Evolutionary conservation across 2,113 vertebrate genomes (phyloP), one percentile per base, ranked within the genome.

Genomic region (Clarias batrachus): DNA sequence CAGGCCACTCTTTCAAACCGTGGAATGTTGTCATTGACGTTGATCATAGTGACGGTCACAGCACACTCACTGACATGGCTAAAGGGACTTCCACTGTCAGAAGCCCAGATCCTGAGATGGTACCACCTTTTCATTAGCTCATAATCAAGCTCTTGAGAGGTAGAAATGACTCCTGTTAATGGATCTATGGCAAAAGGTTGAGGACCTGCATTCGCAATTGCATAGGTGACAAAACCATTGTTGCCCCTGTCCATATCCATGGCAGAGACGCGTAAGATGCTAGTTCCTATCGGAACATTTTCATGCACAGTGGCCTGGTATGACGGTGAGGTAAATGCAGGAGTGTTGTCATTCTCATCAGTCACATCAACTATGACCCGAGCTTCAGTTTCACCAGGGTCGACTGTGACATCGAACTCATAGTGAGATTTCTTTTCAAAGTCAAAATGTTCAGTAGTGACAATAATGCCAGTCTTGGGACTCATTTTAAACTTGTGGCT

Each of bases 51-150:
- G 11, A 99, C 96, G 9, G 96, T 97, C 57, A 97, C 94, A 0
- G 95, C 93, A 48, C 96, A 96, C 88, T 99, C 98, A 0, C 93
- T 96, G 90, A 97, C 96, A 54, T 92, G 96, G 85, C 93, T 96
- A 90, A 97, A 99, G 21, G 98, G 98, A 37, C 94, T 95, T 4
- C 98, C 98, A 84, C 97, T 97, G 0, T 99, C 98, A 0, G 96
- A 97, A 0, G 98, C 98, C 96, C 97, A 97, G 27, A 99, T 94
- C 33, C 94, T 95, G 71, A 99, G 93, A 57, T 95, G 95, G 88
- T 97, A 98, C 90, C 95, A 93, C 13, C 98, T 94, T 84, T 96
- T 97, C 96, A 97, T 98, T 77, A 98, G 91, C 91, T 99, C 98
- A 16, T 98, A 99, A 90, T 99, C 98, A 92, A 99, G 92, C 19